phyloP scores from a whole-genome alignment of 2,113 vertebrate species.

The Emydura subglobosa region DNA sequence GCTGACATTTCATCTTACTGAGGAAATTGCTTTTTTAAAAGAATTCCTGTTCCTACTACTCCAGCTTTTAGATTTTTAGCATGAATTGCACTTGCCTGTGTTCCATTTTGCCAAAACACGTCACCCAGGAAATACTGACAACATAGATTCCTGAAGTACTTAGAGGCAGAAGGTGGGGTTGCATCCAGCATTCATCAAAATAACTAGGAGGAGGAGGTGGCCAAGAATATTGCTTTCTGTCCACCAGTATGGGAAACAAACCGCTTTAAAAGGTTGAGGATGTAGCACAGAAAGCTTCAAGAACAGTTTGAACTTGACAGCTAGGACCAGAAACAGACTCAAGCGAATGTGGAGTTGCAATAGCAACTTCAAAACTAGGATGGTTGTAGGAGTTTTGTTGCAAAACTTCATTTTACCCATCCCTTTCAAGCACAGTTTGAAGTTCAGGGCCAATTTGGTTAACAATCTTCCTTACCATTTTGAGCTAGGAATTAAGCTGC shows the following conservation, averaged over 20 bases:
- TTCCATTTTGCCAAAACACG: not conserved
- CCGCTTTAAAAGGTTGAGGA: not conserved
- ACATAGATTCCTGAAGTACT: conserved; percentile 21
- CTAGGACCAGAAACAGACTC: not conserved
- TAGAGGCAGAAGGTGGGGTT: not conserved
- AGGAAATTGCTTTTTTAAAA: not conserved
- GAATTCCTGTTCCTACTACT: not conserved
- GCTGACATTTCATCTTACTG: conserved; percentile 4
- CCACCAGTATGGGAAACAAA: not conserved
- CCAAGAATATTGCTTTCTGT: not conserved
- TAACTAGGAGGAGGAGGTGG: not conserved
- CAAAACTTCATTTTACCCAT: not conserved
- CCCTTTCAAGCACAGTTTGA: not conserved
- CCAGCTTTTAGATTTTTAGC: conserved; percentile 36
- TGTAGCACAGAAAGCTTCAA: not conserved
- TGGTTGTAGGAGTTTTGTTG: not conserved
- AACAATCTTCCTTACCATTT: not conserved
- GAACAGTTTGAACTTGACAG: not conserved
- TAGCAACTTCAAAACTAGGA: not conserved
- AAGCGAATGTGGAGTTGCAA: not conserved
- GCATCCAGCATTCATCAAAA: conserved; percentile 51
- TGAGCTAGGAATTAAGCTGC: not conserved
- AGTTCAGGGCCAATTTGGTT: not conserved
- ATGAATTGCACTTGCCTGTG: not conserved
- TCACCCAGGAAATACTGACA: conserved; percentile 38